Evolutionary conservation across 2,888 invertebrate genomes (phyloP).

Genomic region (Graphium colonna): DNA sequence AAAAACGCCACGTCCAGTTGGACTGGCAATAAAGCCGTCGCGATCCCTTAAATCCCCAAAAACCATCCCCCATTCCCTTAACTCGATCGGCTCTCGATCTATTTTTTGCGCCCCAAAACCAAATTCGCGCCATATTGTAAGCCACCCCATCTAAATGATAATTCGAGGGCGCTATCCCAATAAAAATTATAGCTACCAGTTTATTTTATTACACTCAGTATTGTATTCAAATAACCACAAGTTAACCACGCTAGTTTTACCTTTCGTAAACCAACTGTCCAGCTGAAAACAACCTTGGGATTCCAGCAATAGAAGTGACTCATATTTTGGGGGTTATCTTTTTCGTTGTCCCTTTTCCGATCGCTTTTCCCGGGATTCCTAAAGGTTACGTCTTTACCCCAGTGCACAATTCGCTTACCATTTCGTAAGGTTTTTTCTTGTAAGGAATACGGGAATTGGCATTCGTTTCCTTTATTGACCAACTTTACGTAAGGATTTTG

Average conservation of each 20-base stretch:
- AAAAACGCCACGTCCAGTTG: constrained; percentile 37
- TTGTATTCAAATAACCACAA: constrained; percentile 65
- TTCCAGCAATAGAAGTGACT: neutral
- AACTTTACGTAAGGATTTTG: neutral
- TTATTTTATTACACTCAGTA: constrained; percentile 78
- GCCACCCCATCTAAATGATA: constrained; percentile 78
- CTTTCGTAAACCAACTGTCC: neutral
- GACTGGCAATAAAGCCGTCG: constrained; percentile 44
- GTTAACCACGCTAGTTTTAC: constrained; percentile 28
- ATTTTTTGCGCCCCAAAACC: constrained; percentile 49
- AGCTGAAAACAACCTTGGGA: constrained; percentile 23
- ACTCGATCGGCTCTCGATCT: constrained; percentile 61
- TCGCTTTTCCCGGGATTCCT: constrained; percentile 51
- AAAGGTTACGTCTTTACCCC: constrained; percentile 55
- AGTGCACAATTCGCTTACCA: constrained; percentile 55
- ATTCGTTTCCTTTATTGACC: constrained; percentile 29
- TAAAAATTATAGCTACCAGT: constrained; percentile 78
- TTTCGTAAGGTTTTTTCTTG: constrained; percentile 51
- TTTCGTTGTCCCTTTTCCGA: constrained; percentile 40
- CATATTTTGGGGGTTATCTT: neutral
- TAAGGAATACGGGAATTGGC: constrained; percentile 31
- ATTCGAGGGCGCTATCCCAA: constrained; percentile 73
- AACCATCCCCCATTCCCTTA: constrained; percentile 49
- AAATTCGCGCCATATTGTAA: constrained; percentile 71
- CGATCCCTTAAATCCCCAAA: constrained; percentile 54